Evolutionary conservation across 1,140 invertebrate genomes (phyloP).

Genomic region (Aphelenchoides fujianensis): DNA sequence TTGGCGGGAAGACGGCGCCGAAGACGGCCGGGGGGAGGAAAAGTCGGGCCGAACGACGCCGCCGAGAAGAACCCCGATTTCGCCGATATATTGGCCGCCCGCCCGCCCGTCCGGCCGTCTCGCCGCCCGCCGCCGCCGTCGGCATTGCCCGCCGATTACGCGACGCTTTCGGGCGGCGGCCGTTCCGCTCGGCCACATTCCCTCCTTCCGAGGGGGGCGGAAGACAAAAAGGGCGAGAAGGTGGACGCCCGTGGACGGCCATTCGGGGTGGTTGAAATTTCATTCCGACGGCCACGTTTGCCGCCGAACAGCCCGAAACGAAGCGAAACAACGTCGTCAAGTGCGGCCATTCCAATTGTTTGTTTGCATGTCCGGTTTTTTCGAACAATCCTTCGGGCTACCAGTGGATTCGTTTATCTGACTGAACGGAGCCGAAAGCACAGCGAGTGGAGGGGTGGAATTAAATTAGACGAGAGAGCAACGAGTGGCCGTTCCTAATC

Average conservation of each 20-base stretch:
- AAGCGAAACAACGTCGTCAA: no score
- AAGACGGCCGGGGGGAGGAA: background rate
- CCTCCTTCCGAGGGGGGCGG: no score
- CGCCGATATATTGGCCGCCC: background rate
- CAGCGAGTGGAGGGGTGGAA: background rate
- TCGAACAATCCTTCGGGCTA: background rate
- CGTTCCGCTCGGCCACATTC: background rate
- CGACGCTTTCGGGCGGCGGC: background rate
- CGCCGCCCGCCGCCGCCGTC: background rate
- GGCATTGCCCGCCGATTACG: background rate
- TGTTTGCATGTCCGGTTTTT: background rate
- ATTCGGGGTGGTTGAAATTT: background rate
- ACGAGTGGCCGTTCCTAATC: conserved; percentile 21
- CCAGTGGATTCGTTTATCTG: background rate
- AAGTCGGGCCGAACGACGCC: background rate
- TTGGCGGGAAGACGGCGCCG: no score
- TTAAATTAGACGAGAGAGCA: background rate
- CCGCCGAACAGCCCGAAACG: no score
- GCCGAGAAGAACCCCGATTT: background rate
- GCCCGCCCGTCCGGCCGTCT: no score
- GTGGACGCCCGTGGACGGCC: background rate
- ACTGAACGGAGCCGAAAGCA: background rate
- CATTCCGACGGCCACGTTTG: background rate
- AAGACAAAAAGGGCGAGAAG: background rate
- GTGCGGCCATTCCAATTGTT: no score